Conservation (phyloP, 2,888 invertebrate species). For the Mythimna vitellina region DNA sequence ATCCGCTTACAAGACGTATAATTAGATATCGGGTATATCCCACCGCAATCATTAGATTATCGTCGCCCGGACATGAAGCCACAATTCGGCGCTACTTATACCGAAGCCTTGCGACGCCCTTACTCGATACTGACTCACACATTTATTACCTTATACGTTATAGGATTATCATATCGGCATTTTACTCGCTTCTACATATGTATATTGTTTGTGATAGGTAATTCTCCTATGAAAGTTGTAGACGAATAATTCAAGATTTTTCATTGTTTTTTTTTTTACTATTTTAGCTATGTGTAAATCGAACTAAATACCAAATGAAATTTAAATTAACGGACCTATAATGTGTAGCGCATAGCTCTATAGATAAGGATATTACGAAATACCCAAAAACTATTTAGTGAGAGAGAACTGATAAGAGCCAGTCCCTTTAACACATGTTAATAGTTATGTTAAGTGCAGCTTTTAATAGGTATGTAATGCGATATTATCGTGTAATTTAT, state of each 20-base stretch:
- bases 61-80: conserved; percentile 81
- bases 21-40: conserved; percentile 63
- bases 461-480: conserved; percentile 84
- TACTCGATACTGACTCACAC: conserved; percentile 78
- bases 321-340: conserved; percentile 7
- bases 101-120: conserved; percentile 82
- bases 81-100: conserved; percentile 82
- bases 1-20: conserved; percentile 64
- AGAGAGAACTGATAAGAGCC: conserved; percentile 66
- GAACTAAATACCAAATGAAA: background rate
- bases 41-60: conserved; percentile 67
- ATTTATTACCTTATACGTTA: conserved; percentile 67
- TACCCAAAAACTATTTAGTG: conserved; percentile 21
- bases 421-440: conserved; percentile 79
- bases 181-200: conserved; percentile 36
- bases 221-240: conserved; percentile 3
- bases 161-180: conserved; percentile 64
- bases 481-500: conserved; percentile 85
- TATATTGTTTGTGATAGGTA: conserved; percentile 22
- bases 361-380: conserved; percentile 12
- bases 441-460: conserved; percentile 80
- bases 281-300: background rate
- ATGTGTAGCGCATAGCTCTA: background rate
- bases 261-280: background rate
- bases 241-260: background rate